Conservation (phyloP, 2,797 vertebrate genomes). For the Hippoglossus hippoglossus region DNA sequence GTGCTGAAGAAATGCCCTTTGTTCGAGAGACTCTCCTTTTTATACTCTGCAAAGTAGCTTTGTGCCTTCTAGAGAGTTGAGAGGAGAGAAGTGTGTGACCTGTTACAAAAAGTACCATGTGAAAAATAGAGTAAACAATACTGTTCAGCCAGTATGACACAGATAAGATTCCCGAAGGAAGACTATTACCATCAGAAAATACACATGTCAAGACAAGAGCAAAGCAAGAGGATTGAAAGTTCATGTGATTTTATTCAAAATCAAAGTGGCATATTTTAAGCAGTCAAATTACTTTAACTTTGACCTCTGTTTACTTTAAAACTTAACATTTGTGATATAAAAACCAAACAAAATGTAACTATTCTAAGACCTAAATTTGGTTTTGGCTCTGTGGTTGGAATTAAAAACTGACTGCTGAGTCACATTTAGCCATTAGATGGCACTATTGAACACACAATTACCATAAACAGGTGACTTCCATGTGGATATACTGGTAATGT, state of each 20-base stretch:
- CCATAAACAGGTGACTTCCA: neutral
- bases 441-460: slow-evolving; percentile 37
- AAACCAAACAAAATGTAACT: neutral
- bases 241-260: slow-evolving; percentile 1
- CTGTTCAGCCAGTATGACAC: slow-evolving; percentile 13
- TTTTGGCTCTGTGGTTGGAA: slow-evolving; percentile 21
- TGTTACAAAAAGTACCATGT: slow-evolving; percentile 16
- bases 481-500: slow-evolving; percentile 6
- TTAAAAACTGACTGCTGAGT: slow-evolving; percentile 28
- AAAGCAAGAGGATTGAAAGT: slow-evolving; percentile 10
- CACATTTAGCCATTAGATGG: slow-evolving; percentile 72
- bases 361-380: neutral
- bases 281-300: slow-evolving; percentile 27
- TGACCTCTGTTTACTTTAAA: slow-evolving; percentile 16
- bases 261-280: slow-evolving; percentile 13
- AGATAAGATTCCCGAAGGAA: neutral
- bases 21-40: slow-evolving; percentile 45
- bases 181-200: slow-evolving; percentile 23
- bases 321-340: slow-evolving; percentile 16
- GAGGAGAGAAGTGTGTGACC: slow-evolving; percentile 6
- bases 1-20: slow-evolving; percentile 38
- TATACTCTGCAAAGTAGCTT: slow-evolving; percentile 60
- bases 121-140: slow-evolving; percentile 17
- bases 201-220: slow-evolving; percentile 18
- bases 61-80: slow-evolving; percentile 70